A percentile compares a stretch with the other conserved stretches of the same genome.
Evolutionary conservation across 2,888 invertebrate species (phyloP).

Genomic region (Rhagium mordax): DNA sequence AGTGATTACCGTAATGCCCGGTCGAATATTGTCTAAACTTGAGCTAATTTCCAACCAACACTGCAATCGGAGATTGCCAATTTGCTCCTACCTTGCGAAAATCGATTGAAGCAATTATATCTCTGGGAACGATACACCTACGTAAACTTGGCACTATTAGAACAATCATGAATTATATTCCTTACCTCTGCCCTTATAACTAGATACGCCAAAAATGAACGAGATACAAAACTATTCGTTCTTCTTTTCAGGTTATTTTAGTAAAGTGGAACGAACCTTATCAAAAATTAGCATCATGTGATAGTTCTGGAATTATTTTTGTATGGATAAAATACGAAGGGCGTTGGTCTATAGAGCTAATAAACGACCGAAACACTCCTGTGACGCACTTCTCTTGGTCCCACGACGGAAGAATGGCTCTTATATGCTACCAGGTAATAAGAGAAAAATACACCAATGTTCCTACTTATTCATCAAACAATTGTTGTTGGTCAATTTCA

Average conservation of each 20-base stretch:
- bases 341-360: slow-evolving; percentile 98
- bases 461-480: too few relatives aligned
- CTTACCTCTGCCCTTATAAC: too few relatives aligned
- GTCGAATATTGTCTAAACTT: too few relatives aligned
- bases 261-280: slow-evolving; percentile 99
- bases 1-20: too few relatives aligned
- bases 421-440: slow-evolving; percentile 94
- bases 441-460: slow-evolving; percentile 40
- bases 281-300: slow-evolving; percentile 97
- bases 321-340: slow-evolving; percentile 99
- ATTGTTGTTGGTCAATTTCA: slow-evolving; percentile 67
- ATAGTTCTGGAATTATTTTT: slow-evolving; percentile 97
- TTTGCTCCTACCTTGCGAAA: too few relatives aligned
- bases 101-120: too few relatives aligned
- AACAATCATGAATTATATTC: too few relatives aligned
- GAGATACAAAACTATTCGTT: too few relatives aligned
- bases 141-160: too few relatives aligned
- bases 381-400: slow-evolving; percentile 99
- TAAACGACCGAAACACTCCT: slow-evolving; percentile 97
- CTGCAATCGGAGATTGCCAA: slow-evolving; percentile 18
- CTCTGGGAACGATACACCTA: too few relatives aligned
- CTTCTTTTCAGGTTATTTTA: slow-evolving; percentile 82
- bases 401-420: slow-evolving; percentile 97
- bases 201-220: too few relatives aligned
- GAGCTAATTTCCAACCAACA: too few relatives aligned